Evolutionary conservation across 1,140 invertebrate species (phyloP).

Genomic region (Drosophila pseudoananassae): DNA sequence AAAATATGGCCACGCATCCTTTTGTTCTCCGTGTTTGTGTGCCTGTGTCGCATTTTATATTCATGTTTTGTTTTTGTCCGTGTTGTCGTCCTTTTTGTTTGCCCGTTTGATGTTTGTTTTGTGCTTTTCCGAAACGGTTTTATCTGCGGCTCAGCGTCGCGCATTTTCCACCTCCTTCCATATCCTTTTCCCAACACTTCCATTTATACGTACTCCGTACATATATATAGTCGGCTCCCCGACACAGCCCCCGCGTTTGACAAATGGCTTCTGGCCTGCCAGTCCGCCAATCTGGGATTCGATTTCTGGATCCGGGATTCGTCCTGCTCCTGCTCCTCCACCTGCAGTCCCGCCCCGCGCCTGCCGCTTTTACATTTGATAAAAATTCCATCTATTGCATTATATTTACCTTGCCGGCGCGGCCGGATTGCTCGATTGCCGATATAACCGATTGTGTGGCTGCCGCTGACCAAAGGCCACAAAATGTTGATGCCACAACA

Average conservation of each 20-base stretch:
- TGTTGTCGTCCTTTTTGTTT: conserved; percentile 70
- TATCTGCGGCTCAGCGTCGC: conserved; percentile 78
- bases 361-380: conserved; percentile 68
- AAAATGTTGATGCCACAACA: conserved; percentile 48
- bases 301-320: conserved; percentile 51
- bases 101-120: conserved; percentile 80
- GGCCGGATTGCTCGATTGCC: conserved; percentile 22
- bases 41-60: conserved; percentile 77
- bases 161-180: conserved; percentile 52
- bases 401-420: conserved; percentile 65
- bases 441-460: conserved; percentile 24
- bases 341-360: neutral
- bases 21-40: conserved; percentile 59
- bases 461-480: conserved; percentile 19
- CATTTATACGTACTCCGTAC: neutral
- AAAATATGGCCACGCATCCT: conserved; percentile 80
- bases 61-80: conserved; percentile 64
- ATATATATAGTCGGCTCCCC: neutral
- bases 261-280: conserved; percentile 77
- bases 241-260: conserved; percentile 64
- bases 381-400: conserved; percentile 79
- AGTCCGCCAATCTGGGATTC: conserved; percentile 62
- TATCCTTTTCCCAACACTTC: conserved; percentile 9
- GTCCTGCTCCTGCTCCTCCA: neutral
- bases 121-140: conserved; percentile 77